phyloP scores from a whole-genome alignment of 2,797 vertebrate genomes.

The Coranthus polyacanthus region DNA sequence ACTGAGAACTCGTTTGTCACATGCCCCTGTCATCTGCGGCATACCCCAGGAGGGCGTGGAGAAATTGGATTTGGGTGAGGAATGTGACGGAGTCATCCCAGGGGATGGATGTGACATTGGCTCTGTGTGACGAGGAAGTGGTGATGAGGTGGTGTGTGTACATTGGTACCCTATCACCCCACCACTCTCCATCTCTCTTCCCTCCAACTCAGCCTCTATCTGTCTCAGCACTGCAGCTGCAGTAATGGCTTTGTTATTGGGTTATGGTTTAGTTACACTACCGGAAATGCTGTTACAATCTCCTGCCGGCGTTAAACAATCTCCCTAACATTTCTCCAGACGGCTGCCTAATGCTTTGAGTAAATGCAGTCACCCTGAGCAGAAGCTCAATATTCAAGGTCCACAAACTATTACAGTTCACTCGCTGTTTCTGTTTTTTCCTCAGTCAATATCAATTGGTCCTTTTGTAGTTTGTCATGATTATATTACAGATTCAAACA shows the following conservation, averaged over 20 bases:
- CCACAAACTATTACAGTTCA: constrained; percentile 48
- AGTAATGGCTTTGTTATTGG: constrained; percentile 80
- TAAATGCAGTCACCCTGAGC: constrained; percentile 69
- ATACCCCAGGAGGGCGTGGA: constrained; percentile 76
- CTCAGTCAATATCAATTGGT: constrained; percentile 55
- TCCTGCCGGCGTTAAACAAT: constrained; percentile 70
- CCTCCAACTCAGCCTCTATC: constrained; percentile 51
- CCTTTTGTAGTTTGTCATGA: constrained; percentile 50
- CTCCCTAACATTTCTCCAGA: constrained; percentile 63
- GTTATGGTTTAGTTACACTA: constrained; percentile 77
- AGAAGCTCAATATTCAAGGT: constrained; percentile 70
- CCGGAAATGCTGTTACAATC: constrained; percentile 72
- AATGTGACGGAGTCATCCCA: constrained; percentile 77
- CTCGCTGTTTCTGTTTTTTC: constrained; percentile 22
- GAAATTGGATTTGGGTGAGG: constrained; percentile 84
- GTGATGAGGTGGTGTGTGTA: constrained; percentile 75
- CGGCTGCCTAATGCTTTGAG: constrained; percentile 66
- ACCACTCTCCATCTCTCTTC: constrained; percentile 43
- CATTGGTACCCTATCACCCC: constrained; percentile 59
- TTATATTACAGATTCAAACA: constrained; percentile 28
- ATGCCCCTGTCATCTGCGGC: constrained; percentile 74
- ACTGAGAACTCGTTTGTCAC: constrained; percentile 78
- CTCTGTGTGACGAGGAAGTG: constrained; percentile 72
- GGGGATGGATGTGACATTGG: constrained; percentile 78
- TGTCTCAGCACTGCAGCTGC: constrained; percentile 61